These are phyloP conservation scores for Pelecanus crispus DNA, from an alignment of 2,113 vertebrate species.

Conservation along the genomic window DNA sequence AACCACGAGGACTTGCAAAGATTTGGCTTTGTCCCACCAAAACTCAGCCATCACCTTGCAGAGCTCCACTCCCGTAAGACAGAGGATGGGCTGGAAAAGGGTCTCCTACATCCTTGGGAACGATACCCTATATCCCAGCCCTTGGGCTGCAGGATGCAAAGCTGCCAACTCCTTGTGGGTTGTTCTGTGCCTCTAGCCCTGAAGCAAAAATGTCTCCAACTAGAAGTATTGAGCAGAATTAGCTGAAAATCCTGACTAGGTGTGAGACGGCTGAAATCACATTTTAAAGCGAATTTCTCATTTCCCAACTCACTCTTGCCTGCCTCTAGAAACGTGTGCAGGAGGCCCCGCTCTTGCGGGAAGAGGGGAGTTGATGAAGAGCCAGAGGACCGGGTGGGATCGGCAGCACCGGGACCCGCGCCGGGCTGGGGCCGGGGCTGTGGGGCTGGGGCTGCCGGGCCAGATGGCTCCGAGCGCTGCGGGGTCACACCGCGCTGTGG, in stretches of 20 bases:
- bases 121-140: too few relatives aligned
- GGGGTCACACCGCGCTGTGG: rapidly evolving
- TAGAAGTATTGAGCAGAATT: neutral
- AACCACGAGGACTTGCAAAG: neutral
- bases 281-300: slow-evolving; percentile 22
- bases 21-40: neutral
- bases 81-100: neutral
- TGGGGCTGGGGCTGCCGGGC: neutral
- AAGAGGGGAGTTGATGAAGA: neutral
- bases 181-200: neutral
- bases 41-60: neutral
- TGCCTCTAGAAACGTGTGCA: neutral
- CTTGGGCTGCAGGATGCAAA: neutral
- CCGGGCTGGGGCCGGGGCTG: neutral
- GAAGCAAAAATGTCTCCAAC: neutral
- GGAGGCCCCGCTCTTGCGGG: neutral
- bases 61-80: neutral
- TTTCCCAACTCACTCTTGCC: neutral
- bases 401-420: neutral
- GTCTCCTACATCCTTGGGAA: neutral
- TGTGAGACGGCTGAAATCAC: slow-evolving; percentile 20
- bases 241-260: slow-evolving; percentile 28
- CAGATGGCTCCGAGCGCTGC: neutral
- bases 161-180: neutral
- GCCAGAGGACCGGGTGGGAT: neutral